Conservation (phyloP, 2,113 vertebrate species). For the Orycteropus afer region DNA sequence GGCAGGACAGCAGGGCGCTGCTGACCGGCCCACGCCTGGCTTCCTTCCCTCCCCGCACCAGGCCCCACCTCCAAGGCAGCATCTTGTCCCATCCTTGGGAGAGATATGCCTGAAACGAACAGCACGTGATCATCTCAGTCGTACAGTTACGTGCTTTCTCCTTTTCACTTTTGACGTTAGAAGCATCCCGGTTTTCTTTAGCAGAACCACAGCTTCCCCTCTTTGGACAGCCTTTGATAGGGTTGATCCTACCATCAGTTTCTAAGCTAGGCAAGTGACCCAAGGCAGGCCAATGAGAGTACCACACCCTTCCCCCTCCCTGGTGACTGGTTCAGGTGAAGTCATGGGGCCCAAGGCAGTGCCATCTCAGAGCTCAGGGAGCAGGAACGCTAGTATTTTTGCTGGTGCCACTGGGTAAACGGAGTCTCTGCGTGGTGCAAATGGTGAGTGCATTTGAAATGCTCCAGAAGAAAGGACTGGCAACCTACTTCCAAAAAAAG, state of each 20-base stretch:
- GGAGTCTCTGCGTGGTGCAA: neutral
- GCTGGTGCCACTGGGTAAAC: neutral
- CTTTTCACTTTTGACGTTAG: neutral
- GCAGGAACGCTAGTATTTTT: neutral
- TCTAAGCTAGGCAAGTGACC: neutral
- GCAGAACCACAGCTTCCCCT: neutral
- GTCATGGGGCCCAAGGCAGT: neutral
- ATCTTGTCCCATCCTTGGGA: neutral
- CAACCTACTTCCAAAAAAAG: neutral
- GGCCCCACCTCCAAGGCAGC: neutral
- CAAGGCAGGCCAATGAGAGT: neutral
- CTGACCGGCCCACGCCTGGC: conserved; percentile 42
- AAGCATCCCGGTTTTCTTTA: neutral
- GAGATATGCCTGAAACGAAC: conserved; percentile 28
- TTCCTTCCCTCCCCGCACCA: neutral
- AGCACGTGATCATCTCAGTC: neutral
- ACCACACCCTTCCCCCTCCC: too few species aligned
- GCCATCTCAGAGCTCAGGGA: conserved; percentile 13
- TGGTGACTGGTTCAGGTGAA: neutral
- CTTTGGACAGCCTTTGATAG: neutral
- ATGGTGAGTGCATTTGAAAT: neutral
- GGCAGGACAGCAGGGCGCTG: neutral
- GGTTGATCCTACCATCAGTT: neutral
- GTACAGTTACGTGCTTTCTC: neutral
- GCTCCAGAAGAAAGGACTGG: neutral